Percentiles rank a stretch among this genome's conserved stretches.
phyloP scores from a whole-genome alignment of 2,113 vertebrate species.

The Microcebus jonahi region DNA sequence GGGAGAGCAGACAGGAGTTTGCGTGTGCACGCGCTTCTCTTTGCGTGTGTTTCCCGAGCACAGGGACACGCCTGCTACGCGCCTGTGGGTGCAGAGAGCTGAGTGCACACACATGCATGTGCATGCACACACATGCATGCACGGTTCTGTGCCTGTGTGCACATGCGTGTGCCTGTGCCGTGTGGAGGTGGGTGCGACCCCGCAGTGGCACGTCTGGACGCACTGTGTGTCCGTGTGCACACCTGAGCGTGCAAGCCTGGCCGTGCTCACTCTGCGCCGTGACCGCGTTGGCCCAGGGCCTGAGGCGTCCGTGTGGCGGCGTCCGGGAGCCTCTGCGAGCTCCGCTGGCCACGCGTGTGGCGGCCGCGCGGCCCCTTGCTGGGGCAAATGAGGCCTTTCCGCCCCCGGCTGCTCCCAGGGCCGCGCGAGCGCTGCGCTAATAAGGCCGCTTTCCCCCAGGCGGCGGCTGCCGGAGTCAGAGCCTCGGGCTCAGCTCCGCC shows the following conservation, averaged over 20 bases:
- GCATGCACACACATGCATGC: fast-evolving
- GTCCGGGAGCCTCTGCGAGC: fast-evolving
- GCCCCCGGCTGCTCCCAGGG: slow-evolving; percentile 82
- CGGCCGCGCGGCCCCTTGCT: fast-evolving
- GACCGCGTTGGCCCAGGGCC: background rate
- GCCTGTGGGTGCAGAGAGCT: background rate
- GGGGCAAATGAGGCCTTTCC: slow-evolving; percentile 81
- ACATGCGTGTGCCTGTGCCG: fast-evolving
- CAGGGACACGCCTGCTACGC: fast-evolving
- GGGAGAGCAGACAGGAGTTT: background rate
- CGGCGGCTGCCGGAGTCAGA: slow-evolving; percentile 26
- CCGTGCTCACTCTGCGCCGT: fast-evolving
- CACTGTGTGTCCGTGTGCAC: fast-evolving
- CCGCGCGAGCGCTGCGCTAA: slow-evolving; percentile 76
- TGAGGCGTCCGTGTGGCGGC: fast-evolving
- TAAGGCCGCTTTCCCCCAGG: slow-evolving; percentile 63
- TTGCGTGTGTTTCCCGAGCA: fast-evolving
- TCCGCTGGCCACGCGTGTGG: fast-evolving
- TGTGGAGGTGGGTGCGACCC: background rate
- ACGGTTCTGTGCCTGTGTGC: fast-evolving
- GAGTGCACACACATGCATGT: background rate
- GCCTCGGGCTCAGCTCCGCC: background rate
- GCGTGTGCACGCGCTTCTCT: too few species aligned
- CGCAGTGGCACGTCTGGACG: background rate
- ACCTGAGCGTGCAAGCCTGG: background rate